phyloP scores from a whole-genome alignment of 1,140 invertebrate species.

The Drosophila sucinea region DNA sequence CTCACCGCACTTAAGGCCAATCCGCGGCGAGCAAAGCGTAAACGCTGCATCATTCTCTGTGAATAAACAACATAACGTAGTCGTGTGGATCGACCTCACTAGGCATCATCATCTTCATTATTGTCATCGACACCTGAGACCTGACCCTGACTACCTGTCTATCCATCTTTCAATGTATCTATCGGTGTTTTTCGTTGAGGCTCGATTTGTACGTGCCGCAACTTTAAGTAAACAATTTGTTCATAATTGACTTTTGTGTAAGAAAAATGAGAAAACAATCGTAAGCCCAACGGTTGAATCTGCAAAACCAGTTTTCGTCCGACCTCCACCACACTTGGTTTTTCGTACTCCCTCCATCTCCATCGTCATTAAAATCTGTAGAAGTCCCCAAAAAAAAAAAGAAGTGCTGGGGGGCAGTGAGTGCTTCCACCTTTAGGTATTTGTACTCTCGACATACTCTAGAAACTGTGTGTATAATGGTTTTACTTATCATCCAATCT shows the following conservation, averaged over 20 bases:
- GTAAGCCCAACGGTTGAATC: constrained; percentile 34
- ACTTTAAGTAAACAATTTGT: constrained; percentile 70
- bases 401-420: constrained; percentile 39
- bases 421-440: not conserved
- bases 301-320: constrained; percentile 42
- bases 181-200: constrained; percentile 28
- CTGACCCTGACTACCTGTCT: constrained; percentile 64
- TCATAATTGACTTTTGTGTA: constrained; percentile 44
- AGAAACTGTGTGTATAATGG: not conserved
- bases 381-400: constrained; percentile 47
- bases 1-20: constrained; percentile 20
- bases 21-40: constrained; percentile 26
- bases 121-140: not conserved
- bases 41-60: constrained; percentile 63
- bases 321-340: constrained; percentile 35
- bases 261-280: constrained; percentile 35
- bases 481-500: not conserved
- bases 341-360: too few species aligned
- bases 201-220: constrained; percentile 45
- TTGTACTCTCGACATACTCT: too few species aligned
- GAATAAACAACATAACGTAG: constrained; percentile 38
- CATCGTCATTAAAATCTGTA: constrained; percentile 24
- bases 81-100: constrained; percentile 44
- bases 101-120: constrained; percentile 35
- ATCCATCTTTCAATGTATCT: too few species aligned